A percentile compares a stretch with the other conserved stretches of the same genome.
Evolutionary conservation across 2,888 invertebrate species (phyloP).

Genomic region (Thecocarcelia acutangulata): DNA sequence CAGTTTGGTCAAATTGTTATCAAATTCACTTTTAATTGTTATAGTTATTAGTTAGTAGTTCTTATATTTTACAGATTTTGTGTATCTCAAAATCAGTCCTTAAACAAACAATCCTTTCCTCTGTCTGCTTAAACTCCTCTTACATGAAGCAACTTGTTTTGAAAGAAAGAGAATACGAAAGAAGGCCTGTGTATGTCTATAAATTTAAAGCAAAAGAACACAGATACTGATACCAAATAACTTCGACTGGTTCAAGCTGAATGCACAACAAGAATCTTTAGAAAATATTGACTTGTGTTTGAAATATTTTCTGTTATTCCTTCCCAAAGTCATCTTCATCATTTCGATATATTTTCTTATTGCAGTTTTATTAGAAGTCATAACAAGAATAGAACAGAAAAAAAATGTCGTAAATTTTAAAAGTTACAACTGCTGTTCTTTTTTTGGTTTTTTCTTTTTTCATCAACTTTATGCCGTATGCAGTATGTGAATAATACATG

Average conservation of each 20-base stretch:
- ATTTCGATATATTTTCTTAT: conserved; percentile 9
- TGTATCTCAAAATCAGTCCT: too few species aligned
- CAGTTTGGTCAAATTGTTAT: too few species aligned
- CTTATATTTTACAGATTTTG: too few species aligned
- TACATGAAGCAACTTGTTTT: too few species aligned
- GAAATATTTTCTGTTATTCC: conserved; percentile 52
- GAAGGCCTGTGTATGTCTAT: too few species aligned
- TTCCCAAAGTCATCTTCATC: conserved; percentile 34
- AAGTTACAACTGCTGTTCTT: conserved; percentile 51
- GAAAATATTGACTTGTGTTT: conserved; percentile 59
- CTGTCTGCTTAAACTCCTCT: too few species aligned
- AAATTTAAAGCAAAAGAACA: background rate
- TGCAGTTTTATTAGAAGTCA: conserved; percentile 5
- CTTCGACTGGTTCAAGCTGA: conserved; percentile 20
- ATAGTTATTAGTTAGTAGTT: too few species aligned
- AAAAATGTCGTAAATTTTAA: conserved; percentile 51
- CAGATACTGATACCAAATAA: conserved; percentile 2
- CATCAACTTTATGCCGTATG: conserved; percentile 32
- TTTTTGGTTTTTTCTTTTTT: background rate
- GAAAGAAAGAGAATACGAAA: too few species aligned
- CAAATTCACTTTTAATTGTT: too few species aligned
- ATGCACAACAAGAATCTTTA: conserved; percentile 46
- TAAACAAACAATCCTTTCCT: too few species aligned
- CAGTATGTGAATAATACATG: conserved; percentile 50
- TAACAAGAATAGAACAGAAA: conserved; percentile 1